Base-by-base conservation (phyloP, 2,888 invertebrate genomes). In the Galerucella nymphaeae region DNA sequence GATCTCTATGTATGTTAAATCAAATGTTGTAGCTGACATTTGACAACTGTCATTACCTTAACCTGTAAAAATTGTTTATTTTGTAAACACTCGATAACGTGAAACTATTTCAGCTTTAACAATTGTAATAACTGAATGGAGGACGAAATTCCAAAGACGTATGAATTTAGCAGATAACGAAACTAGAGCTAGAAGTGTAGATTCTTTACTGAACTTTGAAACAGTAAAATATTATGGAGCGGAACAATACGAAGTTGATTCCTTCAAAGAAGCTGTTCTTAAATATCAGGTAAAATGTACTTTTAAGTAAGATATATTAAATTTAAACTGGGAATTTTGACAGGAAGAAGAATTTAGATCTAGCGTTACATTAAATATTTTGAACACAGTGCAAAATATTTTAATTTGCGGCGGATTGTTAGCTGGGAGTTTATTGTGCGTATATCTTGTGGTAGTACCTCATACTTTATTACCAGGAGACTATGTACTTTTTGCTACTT, bases 171-270 rank as follows among this genome's bases (percentile, higher is more conserved):
- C 96, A 0, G 98, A 99, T 84, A 99, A 99, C 86, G 95, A 93
- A 50, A 93, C 94, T 73, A 93, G 96, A 81, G 95, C 97, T 6
- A 91, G 94, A 73, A 97, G 97, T 69, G 97, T 99, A 0, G 99
- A 99, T 87, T 98, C 99, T 0, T 87, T 99, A 68, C 89, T 99
- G 14, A 99, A 99, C 88, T 99, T 97, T 87, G 99, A 99, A 88
- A 99, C 99, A 0, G 99, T 98, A 0, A 99, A 99, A 85, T 99
- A 99, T 87, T 99, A 98, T 84, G 96, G 96, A 6, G 97, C 97
- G 0, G 98, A 99, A 85, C 84, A 90, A 1, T 98, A 96, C 86
- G 99, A 99, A 88, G 95, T 96, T 0, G 87, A 93, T 14, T 90
- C 93, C 13, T 99, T 97, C 84, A 89, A 91, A 76, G 92, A 93